Conservation (phyloP, 2,888 invertebrate genomes). For the Leptinotarsa peninsularis region DNA sequence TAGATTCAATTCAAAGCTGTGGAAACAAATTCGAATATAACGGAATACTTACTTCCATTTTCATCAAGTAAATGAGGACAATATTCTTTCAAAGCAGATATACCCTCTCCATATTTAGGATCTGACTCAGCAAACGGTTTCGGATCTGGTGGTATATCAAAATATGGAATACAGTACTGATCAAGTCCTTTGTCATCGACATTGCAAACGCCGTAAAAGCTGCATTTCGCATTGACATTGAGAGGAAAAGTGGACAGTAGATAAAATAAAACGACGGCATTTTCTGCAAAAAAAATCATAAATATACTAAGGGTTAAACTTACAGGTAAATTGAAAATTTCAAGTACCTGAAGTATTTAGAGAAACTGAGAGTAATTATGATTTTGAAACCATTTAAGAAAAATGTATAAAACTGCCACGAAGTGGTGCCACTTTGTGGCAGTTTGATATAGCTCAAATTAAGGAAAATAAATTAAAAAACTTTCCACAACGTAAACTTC, state of each 20-base stretch:
- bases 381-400: no score
- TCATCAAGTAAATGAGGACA: constrained; percentile 73
- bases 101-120: constrained; percentile 53
- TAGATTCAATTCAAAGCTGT: no score
- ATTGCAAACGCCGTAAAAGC: constrained; percentile 45
- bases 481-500: no score
- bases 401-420: no score
- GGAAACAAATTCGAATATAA: no score
- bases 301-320: not conserved
- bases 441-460: no score
- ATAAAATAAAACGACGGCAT: not conserved
- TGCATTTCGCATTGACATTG: constrained; percentile 28
- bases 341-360: no score
- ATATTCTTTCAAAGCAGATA: constrained; percentile 67
- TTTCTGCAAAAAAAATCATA: not conserved
- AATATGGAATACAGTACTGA: constrained; percentile 52
- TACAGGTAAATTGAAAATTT: not conserved
- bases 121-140: constrained; percentile 58
- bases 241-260: not conserved
- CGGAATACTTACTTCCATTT: constrained; percentile 47
- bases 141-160: not conserved
- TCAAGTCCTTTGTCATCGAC: constrained; percentile 39
- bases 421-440: no score
- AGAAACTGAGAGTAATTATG: no score
- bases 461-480: no score